Conservation (phyloP, 2,888 invertebrate species). For the Steinernema hermaphroditum region DNA sequence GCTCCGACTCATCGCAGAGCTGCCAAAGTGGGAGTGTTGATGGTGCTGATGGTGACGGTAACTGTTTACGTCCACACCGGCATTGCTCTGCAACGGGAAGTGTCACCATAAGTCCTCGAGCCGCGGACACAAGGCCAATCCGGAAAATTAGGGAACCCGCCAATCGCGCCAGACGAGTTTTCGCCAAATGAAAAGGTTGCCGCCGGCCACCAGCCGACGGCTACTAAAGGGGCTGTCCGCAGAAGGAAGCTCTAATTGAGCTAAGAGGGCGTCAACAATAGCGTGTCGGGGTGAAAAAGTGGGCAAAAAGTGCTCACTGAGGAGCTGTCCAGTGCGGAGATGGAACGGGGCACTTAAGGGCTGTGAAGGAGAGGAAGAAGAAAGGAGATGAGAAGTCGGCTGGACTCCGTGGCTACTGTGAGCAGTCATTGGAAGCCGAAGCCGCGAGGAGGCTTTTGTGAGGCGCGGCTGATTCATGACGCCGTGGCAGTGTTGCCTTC, state of each 20-base stretch:
- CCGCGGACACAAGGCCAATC: no score
- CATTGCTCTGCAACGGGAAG: background rate
- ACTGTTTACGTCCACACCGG: slow-evolving; percentile 13
- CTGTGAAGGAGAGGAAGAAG: background rate
- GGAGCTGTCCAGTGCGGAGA: background rate
- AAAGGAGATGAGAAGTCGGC: slow-evolving; percentile 11
- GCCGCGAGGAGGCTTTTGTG: background rate
- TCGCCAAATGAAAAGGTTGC: background rate
- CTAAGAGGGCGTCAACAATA: slow-evolving; percentile 26
- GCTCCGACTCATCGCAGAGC: background rate
- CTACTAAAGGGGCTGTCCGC: slow-evolving; percentile 8
- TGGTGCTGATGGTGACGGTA: background rate
- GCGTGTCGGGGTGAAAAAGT: background rate
- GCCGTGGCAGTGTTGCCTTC: background rate
- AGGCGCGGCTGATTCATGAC: background rate
- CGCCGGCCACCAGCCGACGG: background rate
- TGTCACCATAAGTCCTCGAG: background rate
- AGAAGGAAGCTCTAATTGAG: slow-evolving; percentile 21
- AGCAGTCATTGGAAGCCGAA: background rate
- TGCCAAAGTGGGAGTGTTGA: background rate
- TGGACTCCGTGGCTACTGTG: background rate
- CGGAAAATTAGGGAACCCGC: background rate
- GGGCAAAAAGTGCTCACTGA: slow-evolving; percentile 19
- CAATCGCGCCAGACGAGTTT: background rate
- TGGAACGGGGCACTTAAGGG: slow-evolving; percentile 4